Evolutionary conservation across 2,113 vertebrate species (phyloP).

Genomic region (Ellobius talpinus): DNA sequence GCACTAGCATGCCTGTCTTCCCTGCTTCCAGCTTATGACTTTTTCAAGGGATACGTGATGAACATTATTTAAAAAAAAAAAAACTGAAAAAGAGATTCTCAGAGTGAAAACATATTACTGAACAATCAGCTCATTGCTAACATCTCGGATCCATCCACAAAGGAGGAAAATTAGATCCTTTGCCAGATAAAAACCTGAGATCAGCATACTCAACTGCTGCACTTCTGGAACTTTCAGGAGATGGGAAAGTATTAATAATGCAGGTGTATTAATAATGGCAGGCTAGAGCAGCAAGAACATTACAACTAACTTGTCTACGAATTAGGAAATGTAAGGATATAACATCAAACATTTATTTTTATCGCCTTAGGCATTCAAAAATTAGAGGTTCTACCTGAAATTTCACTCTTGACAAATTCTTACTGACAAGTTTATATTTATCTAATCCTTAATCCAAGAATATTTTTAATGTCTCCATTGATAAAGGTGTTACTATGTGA

Average conservation of each 20-base stretch:
- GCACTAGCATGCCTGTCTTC: slow-evolving; percentile 52
- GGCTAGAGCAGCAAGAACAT: not conserved
- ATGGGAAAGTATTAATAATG: not conserved
- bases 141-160: slow-evolving; percentile 48
- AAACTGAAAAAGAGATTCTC: not conserved
- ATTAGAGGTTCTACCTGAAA: not conserved
- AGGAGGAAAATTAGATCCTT: slow-evolving; percentile 15
- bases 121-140: not conserved
- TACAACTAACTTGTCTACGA: not conserved
- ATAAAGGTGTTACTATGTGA: slow-evolving; percentile 30
- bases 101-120: not conserved
- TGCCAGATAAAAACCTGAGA: slow-evolving; percentile 63
- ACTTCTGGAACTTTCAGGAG: not conserved
- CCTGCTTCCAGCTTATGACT: slow-evolving; percentile 41
- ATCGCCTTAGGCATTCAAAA: not conserved
- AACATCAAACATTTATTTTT: not conserved
- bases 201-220: slow-evolving; percentile 19
- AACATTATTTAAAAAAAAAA: slow-evolving; percentile 51
- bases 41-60: slow-evolving; percentile 36
- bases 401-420: not conserved
- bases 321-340: not conserved
- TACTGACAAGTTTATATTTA: slow-evolving; percentile 62
- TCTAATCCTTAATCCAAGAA: slow-evolving; percentile 48
- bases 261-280: slow-evolving; percentile 21
- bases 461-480: slow-evolving; percentile 32